Evolutionary conservation across 2,797 vertebrate species (phyloP), one percentile per base, ranked within the genome.

Genomic region (Sebastes hubbsi): DNA sequence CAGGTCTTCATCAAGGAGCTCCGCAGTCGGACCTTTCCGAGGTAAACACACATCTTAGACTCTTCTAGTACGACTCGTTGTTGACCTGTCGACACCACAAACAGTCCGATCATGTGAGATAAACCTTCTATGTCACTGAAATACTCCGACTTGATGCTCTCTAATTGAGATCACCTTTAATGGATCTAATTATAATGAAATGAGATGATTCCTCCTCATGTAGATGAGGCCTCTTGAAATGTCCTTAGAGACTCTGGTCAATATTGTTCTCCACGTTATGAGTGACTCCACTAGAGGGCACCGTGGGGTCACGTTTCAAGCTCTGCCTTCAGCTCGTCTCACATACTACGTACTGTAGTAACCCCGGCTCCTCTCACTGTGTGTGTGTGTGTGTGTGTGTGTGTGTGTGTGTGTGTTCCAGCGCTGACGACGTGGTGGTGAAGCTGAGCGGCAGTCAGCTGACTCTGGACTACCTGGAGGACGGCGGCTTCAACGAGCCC

Each of bases 1-100:
- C 98, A 99, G 74, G 96, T 99, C 80, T 99, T 99, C 82, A 99
- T 99, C 60, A 99, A 99, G 90, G 98, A 99, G 84, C 95, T 99
- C 2, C 96, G 98, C 80, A 99, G 97, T 84, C 93, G 98, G 72
- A 99, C 98, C 1, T 99, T 99, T 65, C 98, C 98, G 24, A 99
- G 98, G 98, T 99, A 94, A 84, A 89, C 1, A n/a, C 52, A 25
- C 4, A 16, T 14, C 5, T n/a, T 9, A 4, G 6, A 66, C 49
- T n/a, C 14, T 1, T 49, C 56, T 36, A 12, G 14, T 64, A 52
- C 29, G 8, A 6, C 12, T 61, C 22, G 13, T 36, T 22, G 27
- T 3, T 12, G 3, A 64, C 29, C 36, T 13, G 18, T 49, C 9
- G 30, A 14, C 14, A 22, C 3, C 46, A 38, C 29, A 54, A 2